Percentiles rank a stretch among this genome's conserved stretches.
Conservation (phyloP, 2,113 vertebrate species). For the Gnathonemus longibarbis region DNA sequence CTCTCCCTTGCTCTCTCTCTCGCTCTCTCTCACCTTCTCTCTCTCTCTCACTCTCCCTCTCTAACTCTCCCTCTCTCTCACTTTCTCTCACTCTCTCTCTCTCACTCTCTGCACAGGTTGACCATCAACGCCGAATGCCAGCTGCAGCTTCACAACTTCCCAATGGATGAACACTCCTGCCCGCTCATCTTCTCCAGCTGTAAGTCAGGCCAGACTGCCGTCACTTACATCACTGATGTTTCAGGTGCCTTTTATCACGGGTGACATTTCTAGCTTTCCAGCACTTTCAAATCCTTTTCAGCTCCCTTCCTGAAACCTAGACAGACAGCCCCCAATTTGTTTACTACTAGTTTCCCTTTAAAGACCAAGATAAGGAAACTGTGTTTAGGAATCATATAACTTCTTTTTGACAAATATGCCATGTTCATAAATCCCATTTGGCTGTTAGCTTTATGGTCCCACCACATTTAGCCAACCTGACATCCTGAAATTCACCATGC, state of each 20-base stretch:
- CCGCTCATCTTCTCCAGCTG: slow-evolving; percentile 96
- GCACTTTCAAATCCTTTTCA: neutral
- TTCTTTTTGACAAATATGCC: neutral
- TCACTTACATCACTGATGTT: neutral
- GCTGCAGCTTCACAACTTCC: slow-evolving; percentile 92
- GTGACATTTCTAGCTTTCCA: neutral
- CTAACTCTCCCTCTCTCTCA: slow-evolving; percentile 8
- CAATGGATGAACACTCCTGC: slow-evolving; percentile 94
- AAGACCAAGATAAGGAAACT: neutral
- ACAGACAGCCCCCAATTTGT: neutral
- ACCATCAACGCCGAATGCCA: slow-evolving; percentile 96
- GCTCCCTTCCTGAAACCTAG: neutral
- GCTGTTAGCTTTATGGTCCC: neutral
- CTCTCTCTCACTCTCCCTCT: slow-evolving; percentile 2
- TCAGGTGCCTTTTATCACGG: neutral
- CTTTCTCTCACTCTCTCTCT: slow-evolving; percentile 17
- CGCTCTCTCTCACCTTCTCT: neutral
- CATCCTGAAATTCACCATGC: neutral
- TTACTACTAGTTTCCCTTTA: neutral
- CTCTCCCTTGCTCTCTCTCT: neutral
- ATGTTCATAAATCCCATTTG: neutral
- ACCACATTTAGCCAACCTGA: neutral
- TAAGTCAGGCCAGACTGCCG: slow-evolving; percentile 61
- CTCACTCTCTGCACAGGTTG: slow-evolving; percentile 59
- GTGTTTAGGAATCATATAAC: neutral